Evolutionary conservation across 2,113 vertebrate genomes (phyloP).

Genomic region (Cryptoleucopteryx plumbea): DNA sequence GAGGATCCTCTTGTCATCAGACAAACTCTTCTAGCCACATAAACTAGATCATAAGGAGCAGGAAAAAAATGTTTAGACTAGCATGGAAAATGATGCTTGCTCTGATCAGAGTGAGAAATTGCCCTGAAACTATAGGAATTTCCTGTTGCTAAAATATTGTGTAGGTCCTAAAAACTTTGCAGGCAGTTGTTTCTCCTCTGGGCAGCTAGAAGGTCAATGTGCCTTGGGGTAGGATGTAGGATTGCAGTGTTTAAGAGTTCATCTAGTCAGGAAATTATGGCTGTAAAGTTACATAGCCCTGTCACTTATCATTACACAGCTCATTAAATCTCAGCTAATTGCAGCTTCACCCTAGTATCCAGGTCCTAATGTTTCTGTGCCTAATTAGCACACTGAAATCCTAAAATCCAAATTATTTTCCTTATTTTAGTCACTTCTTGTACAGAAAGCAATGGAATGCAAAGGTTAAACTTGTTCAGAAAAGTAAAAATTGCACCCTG

Average conservation of each 20-base stretch:
- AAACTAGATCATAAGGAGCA: neutral
- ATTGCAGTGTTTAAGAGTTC: slow-evolving; percentile 60
- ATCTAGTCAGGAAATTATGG: slow-evolving; percentile 74
- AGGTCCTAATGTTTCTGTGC: slow-evolving; percentile 58
- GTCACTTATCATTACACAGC: slow-evolving; percentile 76
- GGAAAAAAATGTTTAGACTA: slow-evolving; percentile 24
- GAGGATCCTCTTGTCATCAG: neutral
- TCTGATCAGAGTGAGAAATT: neutral
- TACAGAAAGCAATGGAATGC: neutral
- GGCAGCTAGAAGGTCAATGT: slow-evolving; percentile 35
- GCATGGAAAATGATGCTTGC: neutral
- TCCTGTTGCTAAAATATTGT: neutral
- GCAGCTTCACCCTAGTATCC: slow-evolving; percentile 57
- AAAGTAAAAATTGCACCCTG: neutral
- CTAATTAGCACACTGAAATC: slow-evolving; percentile 47
- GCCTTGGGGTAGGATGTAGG: slow-evolving; percentile 19
- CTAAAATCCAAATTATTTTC: slow-evolving; percentile 14
- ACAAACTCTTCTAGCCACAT: neutral
- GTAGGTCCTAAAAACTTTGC: neutral
- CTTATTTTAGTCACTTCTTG: slow-evolving; percentile 9
- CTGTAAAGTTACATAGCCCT: slow-evolving; percentile 73
- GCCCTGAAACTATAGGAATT: slow-evolving; percentile 2
- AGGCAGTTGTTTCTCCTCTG: neutral
- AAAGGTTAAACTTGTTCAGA: neutral
- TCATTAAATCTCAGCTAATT: slow-evolving; percentile 79